Percentiles rank a stretch among this genome's conserved stretches.
These are phyloP conservation scores for Liparis tanakae DNA, from an alignment of 2,797 vertebrate species.

Conservation along the genomic window DNA sequence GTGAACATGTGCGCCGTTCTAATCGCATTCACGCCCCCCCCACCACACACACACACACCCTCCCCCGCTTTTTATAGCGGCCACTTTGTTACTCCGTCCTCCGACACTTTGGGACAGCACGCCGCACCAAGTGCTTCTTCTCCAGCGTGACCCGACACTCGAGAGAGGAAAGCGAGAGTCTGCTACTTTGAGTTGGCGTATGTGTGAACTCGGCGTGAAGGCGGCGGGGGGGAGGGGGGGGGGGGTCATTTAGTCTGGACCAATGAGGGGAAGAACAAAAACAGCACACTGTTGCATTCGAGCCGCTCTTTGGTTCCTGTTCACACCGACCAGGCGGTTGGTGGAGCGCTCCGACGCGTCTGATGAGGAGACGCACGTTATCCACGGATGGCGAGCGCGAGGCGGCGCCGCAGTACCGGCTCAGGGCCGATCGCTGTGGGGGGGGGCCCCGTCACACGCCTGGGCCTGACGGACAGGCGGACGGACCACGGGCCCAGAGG, in stretches of 20 bases:
- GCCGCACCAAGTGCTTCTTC: not conserved
- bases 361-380: not conserved
- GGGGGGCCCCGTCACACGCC: not conserved
- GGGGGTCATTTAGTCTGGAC: no score
- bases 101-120: not conserved
- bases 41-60: no score
- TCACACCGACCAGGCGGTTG: not conserved
- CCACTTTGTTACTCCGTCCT: not conserved
- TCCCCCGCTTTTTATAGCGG: not conserved
- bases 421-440: not conserved
- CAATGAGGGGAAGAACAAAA: no score
- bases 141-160: not conserved
- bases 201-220: not conserved
- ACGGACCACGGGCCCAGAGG: not conserved
- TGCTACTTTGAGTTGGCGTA: not conserved
- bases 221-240: no score
- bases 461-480: not conserved
- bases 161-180: not conserved
- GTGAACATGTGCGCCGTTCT: not conserved
- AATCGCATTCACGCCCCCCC: not conserved
- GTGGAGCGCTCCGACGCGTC: not conserved
- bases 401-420: not conserved
- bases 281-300: not conserved
- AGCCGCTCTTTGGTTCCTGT: not conserved
- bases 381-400: not conserved